Evolutionary conservation across 1,140 invertebrate species (phyloP).

Genomic region (Daktulosphaira vitifoliae): DNA sequence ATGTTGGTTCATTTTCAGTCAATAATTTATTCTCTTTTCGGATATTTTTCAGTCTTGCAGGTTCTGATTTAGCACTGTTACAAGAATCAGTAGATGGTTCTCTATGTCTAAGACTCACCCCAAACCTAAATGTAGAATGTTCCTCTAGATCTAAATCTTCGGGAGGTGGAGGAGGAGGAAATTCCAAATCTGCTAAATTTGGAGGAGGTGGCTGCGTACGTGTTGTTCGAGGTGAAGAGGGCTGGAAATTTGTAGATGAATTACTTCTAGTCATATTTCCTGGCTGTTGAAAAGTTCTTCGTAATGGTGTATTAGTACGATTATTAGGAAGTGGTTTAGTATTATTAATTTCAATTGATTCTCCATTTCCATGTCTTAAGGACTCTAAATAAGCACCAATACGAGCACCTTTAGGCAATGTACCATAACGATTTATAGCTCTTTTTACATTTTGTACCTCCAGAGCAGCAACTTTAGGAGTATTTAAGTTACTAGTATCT

Average conservation of each 20-base stretch:
- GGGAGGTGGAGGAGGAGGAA: constrained; percentile 66
- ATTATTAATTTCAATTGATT: constrained; percentile 30
- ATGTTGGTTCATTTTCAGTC: not conserved
- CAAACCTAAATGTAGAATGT: constrained; percentile 61
- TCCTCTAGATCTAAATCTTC: constrained; percentile 50
- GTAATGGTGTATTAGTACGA: constrained; percentile 41
- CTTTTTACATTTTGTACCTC: constrained; percentile 95
- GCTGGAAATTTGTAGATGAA: constrained; percentile 61
- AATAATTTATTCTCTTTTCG: constrained; percentile 21
- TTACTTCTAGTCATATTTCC: constrained; percentile 74
- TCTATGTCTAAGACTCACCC: constrained; percentile 58
- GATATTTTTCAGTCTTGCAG: constrained; percentile 23
- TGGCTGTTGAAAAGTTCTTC: constrained; percentile 46
- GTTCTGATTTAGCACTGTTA: constrained; percentile 45
- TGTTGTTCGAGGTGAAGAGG: constrained; percentile 47
- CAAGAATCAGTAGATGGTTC: constrained; percentile 56
- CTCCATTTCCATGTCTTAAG: constrained; percentile 60
- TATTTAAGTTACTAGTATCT: constrained; percentile 43
- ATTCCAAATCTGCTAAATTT: constrained; percentile 68
- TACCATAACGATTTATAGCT: constrained; percentile 93
- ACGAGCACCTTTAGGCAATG: constrained; percentile 85
- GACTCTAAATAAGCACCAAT: constrained; percentile 94
- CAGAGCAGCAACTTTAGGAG: constrained; percentile 67
- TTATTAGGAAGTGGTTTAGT: constrained; percentile 43
- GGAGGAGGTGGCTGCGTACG: constrained; percentile 50